Base-by-base conservation (phyloP, 1,140 invertebrate species). In the Hesperophylax magnus region DNA sequence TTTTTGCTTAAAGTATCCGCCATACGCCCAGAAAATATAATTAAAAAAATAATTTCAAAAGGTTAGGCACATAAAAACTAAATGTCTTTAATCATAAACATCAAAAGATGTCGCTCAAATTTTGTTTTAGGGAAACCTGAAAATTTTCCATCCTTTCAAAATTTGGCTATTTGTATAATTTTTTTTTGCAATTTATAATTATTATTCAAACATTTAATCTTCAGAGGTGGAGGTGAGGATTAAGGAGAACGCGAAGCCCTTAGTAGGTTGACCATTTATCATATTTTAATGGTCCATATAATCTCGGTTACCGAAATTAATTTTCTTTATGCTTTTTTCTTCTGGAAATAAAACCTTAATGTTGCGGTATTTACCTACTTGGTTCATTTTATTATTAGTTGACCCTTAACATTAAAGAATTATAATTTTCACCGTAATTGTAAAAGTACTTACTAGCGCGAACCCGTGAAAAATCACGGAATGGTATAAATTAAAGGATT, bases 201-300 rank as follows among this genome's bases (percentile, higher is more conserved):
- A 61, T 61, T 69, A 69, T 47, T 61, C 58, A 61, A 61, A 61
- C 58, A 22, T 61, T 61, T 9, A 61, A 61, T 22, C 58, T 24
- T 9, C 20, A 24, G 9, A 24, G 58, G 9, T 15, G 15, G 20
- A 22, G 58, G 20, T 61, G 58, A 61, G 18, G 58, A 24, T 47
- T 61, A 61, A 22, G 9, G 20, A 47, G 11, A 47, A 47, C 39
- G 39, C 39, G 11, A 47, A 61, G 58, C 9, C 58, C 58, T 61
- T 61, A 61, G 24, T 61, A 61, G 58, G 58, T 24, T 24, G 58
- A 61, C 58, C 58, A 61, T 61, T 24, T 61, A 61, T 61, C 58
- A 61, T 8, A 22, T 61, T 61, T 61, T 61, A 61, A 61, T 61
- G 58, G 58, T 61, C 24, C 58, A 24, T 22, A 17, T 61, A 61